These are phyloP conservation scores for Eupithecia subumbrata DNA, from an alignment of 2,888 invertebrate genomes.

Conservation along the genomic window DNA sequence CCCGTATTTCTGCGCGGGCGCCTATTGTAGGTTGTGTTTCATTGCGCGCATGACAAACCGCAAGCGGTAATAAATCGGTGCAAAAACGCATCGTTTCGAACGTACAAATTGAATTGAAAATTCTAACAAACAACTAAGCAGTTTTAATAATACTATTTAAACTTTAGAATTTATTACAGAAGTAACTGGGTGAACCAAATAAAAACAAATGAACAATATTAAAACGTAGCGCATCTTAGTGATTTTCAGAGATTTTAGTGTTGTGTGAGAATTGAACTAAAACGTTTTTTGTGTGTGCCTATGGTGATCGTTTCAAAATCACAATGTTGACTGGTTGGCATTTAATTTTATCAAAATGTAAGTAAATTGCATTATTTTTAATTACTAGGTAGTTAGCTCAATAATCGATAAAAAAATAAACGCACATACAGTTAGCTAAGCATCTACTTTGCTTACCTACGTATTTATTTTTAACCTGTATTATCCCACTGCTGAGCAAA, in stretches of 20 bases:
- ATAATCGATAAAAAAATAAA: not conserved
- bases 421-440: not conserved
- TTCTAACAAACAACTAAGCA: constrained; percentile 11
- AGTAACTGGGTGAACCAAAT: not conserved
- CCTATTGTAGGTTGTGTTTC: constrained; percentile 61
- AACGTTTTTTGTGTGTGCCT: constrained; percentile 44
- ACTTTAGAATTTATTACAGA: not conserved
- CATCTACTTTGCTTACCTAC: not conserved
- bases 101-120: not conserved
- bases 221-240: constrained; percentile 13
- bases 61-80: constrained; percentile 28
- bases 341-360: constrained; percentile 74
- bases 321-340: constrained; percentile 79
- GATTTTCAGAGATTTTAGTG: constrained; percentile 20
- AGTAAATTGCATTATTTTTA: constrained; percentile 50
- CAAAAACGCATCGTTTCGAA: constrained; percentile 32
- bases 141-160: constrained; percentile 3
- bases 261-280: constrained; percentile 36
- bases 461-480: too few relatives aligned
- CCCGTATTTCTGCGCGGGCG: constrained; percentile 64
- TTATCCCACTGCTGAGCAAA: too few relatives aligned
- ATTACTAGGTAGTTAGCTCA: not conserved
- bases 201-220: constrained; percentile 6
- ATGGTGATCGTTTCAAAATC: constrained; percentile 39
- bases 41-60: constrained; percentile 50